Evolutionary conservation across 2,797 vertebrate species (phyloP), one percentile per base, ranked within the genome.

Genomic region (Melopsittacus undulatus): DNA sequence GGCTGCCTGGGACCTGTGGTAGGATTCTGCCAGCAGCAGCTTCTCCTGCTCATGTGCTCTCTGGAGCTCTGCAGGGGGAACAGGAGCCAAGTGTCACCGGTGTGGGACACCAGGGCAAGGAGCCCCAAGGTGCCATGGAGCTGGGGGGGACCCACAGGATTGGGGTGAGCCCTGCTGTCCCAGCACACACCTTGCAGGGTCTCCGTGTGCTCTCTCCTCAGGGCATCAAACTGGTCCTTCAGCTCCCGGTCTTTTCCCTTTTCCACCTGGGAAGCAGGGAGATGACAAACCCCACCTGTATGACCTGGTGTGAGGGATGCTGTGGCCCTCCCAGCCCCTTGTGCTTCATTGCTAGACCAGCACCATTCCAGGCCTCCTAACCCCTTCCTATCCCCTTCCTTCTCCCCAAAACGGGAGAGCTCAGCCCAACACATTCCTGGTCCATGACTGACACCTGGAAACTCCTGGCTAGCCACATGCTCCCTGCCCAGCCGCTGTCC

Each of bases 181-280:
- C 1, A 2, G 29, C 7, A n/a, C 80, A 51, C 94, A 99, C 99
- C 99, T 98, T 95, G 95, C 18, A 98, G 66, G 24, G 76, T 87
- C 57, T 94, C 97, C 2, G 93, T 95, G 13, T 98, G 97, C 62
- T 98, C 96, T 43, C 95, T 97, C 21, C 95, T 97, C 32, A 97
- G 94, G 51, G 61, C 81, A 40, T 97, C 92, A 42, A 96, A 95
- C 79, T 96, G 98, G n/a, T 97, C 90, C 75, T 90, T 97, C 63
- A 98, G 96, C 62, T 98, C 98, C 11, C 96, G 92, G 34, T 98
- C 94, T 27, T 96, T 98, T 90, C 98, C 98, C 4, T 97, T 97
- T 95, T 97, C 98, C 91, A 98, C 98, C 99, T 99, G 95, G 72
- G 59, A 96, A 89, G 8, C 7, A 66, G 61, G 15, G 5, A 13